Conservation (phyloP, 2,888 invertebrate species). For the Cremastinae sp. region DNA sequence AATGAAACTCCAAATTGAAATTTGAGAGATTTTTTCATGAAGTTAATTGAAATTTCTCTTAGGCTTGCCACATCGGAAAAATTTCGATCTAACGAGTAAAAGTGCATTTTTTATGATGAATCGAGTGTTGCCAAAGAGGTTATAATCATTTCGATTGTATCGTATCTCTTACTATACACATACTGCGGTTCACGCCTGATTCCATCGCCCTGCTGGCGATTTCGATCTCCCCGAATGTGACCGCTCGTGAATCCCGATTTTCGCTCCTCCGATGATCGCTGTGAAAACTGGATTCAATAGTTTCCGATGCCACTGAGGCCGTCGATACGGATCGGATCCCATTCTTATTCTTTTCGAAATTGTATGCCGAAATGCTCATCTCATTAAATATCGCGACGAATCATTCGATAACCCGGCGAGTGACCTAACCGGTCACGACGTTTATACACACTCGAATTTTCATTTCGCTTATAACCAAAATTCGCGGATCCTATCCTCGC, state of each 20-base stretch:
- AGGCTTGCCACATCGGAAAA: too few relatives aligned
- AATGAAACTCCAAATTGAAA: too few relatives aligned
- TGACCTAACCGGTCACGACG: not conserved
- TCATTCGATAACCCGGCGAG: conserved; percentile 8
- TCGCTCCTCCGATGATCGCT: not conserved
- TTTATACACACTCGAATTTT: not conserved
- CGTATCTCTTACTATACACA: conserved; percentile 46
- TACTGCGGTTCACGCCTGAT: conserved; percentile 47
- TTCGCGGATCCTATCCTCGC: not conserved
- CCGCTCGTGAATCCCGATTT: conserved; percentile 7
- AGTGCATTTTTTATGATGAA: not conserved
- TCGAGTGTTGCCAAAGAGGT: not conserved
- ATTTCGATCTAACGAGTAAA: not conserved
- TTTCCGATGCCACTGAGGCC: conserved; percentile 23
- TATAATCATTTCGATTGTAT: conserved; percentile 2
- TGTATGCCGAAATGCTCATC: conserved; percentile 22
- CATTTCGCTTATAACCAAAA: conserved; percentile 37
- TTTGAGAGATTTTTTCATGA: too few relatives aligned
- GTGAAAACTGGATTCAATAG: conserved; percentile 6
- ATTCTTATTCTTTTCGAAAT: conserved; percentile 25
- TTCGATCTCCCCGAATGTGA: conserved; percentile 37
- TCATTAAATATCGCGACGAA: conserved; percentile 18
- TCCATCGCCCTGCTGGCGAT: conserved; percentile 39
- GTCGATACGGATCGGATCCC: conserved; percentile 17
- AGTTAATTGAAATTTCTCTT: too few relatives aligned